phyloP scores from a whole-genome alignment of 2,797 vertebrate genomes.

The Poliocrania exsul region DNA sequence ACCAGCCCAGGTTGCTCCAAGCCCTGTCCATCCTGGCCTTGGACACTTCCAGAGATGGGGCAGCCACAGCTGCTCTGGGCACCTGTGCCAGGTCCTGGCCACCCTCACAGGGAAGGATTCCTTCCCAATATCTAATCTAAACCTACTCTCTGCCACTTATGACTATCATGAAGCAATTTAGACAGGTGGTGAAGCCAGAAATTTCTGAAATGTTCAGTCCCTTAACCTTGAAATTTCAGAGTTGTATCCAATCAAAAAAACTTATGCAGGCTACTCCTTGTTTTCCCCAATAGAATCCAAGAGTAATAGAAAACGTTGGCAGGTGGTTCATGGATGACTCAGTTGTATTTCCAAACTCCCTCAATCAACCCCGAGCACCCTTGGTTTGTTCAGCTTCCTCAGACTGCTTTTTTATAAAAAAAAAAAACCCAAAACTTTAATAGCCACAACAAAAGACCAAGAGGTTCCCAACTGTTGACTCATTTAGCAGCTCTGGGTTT shows the following conservation, averaged over 20 bases:
- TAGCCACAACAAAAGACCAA: background rate
- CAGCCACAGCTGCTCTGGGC: background rate
- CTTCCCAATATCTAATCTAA: background rate
- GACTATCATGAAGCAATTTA: background rate
- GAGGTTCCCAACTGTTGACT: background rate
- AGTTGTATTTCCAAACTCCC: background rate
- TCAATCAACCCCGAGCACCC: background rate
- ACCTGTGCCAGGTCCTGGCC: background rate
- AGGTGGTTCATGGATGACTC: background rate
- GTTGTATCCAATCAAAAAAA: background rate
- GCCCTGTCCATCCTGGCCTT: background rate
- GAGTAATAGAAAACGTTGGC: background rate
- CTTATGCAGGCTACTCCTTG: background rate
- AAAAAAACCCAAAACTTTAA: background rate
- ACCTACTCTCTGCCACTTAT: background rate
- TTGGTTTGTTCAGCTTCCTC: background rate
- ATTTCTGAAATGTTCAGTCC: background rate
- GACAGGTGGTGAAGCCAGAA: background rate
- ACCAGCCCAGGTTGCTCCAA: background rate
- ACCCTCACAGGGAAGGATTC: background rate
- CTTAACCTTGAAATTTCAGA: background rate
- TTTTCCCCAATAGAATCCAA: background rate
- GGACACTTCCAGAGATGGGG: background rate
- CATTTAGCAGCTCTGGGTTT: background rate
- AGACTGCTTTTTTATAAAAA: background rate